Conservation (phyloP, 1,140 invertebrate species). For the Philotrypesis tridentata region DNA sequence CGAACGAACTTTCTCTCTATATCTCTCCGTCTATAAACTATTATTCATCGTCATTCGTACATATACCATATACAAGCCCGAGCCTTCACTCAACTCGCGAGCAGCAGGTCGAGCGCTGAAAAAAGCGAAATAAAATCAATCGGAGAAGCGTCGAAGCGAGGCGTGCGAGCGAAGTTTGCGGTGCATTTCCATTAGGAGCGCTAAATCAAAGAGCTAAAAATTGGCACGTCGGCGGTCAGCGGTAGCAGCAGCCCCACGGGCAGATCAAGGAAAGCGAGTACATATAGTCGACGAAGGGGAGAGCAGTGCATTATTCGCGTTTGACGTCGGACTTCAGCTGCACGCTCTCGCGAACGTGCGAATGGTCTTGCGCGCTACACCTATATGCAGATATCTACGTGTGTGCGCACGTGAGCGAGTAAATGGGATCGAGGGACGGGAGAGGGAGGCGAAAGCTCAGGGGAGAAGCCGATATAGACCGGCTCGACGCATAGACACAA, state of each 20-base stretch:
- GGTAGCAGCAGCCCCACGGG: neutral
- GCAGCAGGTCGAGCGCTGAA: neutral
- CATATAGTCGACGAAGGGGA: too few relatives aligned
- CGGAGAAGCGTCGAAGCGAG: neutral
- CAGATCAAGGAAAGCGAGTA: conserved; percentile 8
- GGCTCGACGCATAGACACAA: neutral
- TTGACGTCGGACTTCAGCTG: conserved; percentile 70
- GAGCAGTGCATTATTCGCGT: conserved; percentile 68
- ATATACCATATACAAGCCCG: neutral
- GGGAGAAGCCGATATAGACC: neutral
- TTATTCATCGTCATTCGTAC: neutral
- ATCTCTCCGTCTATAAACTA: neutral
- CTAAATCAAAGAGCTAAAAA: conserved; percentile 48
- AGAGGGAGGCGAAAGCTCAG: neutral
- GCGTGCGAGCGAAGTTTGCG: conserved; percentile 41
- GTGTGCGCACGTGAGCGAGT: neutral
- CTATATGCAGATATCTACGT: neutral
- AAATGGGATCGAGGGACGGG: too few relatives aligned
- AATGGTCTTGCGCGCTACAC: conserved; percentile 41
- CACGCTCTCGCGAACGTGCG: conserved; percentile 58
- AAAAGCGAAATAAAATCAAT: neutral
- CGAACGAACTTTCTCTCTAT: neutral
- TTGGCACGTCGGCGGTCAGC: conserved; percentile 16
- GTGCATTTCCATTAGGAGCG: conserved; percentile 54
- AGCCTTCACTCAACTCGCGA: neutral